Base-by-base conservation (phyloP, 2,797 vertebrate genomes). In the Meriones psammophilus region DNA sequence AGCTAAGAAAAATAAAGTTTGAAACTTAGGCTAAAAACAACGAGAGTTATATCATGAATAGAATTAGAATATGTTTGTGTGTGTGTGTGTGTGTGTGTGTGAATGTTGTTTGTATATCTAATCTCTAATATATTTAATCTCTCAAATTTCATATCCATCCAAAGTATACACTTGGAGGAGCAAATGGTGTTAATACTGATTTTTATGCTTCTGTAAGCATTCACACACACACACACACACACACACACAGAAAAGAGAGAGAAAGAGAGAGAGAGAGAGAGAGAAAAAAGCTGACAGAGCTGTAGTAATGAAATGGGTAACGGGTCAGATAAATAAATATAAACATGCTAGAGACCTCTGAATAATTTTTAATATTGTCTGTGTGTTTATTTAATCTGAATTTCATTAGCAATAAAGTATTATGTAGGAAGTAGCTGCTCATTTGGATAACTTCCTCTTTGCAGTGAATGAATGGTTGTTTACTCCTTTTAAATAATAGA, bases 361-460 rank as follows among this genome's bases (percentile, higher is more conserved):
- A 87, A 89, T 87, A 50, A 85, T 84, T 87, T 92, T 73, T 76
- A 18, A 89, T 39, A 54, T n/a, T 12, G 2, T 42, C 39, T 60
- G 17, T 68, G 22, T 80, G 42, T 90, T 56, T 56, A 74, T 89
- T 85, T 87, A 13, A 81, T 95, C 42, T 85, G 42, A 90, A 68
- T 50, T 88, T 83, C 54, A 85, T 86, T 54, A 69, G 2, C 13
- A 69, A 20, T 86, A 86, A n/a, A 69, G 18, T 66, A 66, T 46
- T 24, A 50, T 12, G 42, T 24, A 69, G 42, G 30, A 86, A 15
- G 22, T 26, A 69, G 24, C 20, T 12, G 68, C 12, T 54, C 7
- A 68, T 85, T 85, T 69, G 20, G 20, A 85, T 4, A 54, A 50
- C 68, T 68, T 68, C 10, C 12, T 85, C 30, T 54, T 68, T 68